phyloP scores from a whole-genome alignment of 2,797 vertebrate species.

The Oreonectes daqikongensis region DNA sequence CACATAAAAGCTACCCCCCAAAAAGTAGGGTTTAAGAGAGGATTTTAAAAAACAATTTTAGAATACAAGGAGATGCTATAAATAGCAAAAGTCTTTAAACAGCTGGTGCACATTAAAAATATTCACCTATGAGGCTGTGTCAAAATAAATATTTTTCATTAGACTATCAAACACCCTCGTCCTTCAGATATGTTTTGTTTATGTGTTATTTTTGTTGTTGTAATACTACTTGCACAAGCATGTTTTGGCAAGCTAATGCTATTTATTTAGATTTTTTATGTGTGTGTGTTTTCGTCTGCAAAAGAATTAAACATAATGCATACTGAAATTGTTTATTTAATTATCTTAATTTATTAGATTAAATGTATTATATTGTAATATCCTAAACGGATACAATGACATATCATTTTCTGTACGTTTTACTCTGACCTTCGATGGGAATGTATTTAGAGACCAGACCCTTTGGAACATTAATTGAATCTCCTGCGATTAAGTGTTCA shows the following conservation, averaged over 20 bases:
- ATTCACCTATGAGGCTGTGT: background rate
- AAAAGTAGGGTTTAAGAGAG: no score
- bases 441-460: background rate
- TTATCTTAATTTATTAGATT: no score
- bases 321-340: background rate
- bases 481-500: constrained; percentile 7
- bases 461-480: background rate
- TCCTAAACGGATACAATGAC: background rate
- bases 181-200: no score
- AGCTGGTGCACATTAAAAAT: background rate
- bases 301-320: background rate
- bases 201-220: no score
- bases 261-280: background rate
- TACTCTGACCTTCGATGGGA: background rate
- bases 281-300: background rate
- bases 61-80: no score
- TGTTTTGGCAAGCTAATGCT: background rate
- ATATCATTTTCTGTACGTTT: background rate
- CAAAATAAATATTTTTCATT: background rate
- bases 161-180: no score
- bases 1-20: no score
- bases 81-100: background rate
- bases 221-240: background rate
- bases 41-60: no score
- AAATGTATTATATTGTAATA: background rate